phyloP scores from a whole-genome alignment of 2,113 vertebrate genomes.

The Antennarius striatus region DNA sequence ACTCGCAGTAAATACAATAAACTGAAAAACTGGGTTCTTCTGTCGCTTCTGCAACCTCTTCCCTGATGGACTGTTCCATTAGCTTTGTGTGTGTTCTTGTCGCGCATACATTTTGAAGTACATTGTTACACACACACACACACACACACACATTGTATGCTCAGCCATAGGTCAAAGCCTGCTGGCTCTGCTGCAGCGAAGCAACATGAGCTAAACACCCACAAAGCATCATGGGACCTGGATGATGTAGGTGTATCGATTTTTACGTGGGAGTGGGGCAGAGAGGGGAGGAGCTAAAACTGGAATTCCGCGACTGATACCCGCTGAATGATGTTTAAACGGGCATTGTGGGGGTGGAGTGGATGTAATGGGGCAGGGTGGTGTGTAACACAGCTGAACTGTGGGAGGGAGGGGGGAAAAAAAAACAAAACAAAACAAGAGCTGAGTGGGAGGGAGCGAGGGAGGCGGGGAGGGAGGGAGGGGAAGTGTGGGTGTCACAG shows the following conservation, averaged over 20 bases:
- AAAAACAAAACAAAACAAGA: neutral
- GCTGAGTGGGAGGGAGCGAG: neutral
- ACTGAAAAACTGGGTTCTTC: neutral
- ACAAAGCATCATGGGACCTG: constrained; percentile 72
- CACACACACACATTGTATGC: constrained; percentile 13
- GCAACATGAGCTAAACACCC: constrained; percentile 74
- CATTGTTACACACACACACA: constrained; percentile 15
- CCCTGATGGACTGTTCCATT: constrained; percentile 8
- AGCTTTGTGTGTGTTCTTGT: constrained; percentile 4
- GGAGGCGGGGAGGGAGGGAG: constrained; percentile 30
- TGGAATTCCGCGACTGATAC: constrained; percentile 59
- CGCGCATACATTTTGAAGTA: constrained; percentile 12
- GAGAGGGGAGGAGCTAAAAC: constrained; percentile 73
- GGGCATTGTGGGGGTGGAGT: constrained; percentile 52
- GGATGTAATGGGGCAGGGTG: constrained; percentile 29
- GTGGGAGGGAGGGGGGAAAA: neutral
- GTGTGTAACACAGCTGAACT: constrained; percentile 6
- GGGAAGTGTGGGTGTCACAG: constrained; percentile 6
- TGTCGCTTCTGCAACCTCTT: constrained; percentile 4
- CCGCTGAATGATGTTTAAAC: constrained; percentile 49
- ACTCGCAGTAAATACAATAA: no score
- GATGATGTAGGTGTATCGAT: constrained; percentile 78
- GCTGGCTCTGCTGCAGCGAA: constrained; percentile 66
- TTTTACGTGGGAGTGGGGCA: constrained; percentile 69
- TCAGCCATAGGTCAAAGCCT: constrained; percentile 74